phyloP scores from a whole-genome alignment of 2,113 vertebrate genomes.

The Recurvirostra avosetta region DNA sequence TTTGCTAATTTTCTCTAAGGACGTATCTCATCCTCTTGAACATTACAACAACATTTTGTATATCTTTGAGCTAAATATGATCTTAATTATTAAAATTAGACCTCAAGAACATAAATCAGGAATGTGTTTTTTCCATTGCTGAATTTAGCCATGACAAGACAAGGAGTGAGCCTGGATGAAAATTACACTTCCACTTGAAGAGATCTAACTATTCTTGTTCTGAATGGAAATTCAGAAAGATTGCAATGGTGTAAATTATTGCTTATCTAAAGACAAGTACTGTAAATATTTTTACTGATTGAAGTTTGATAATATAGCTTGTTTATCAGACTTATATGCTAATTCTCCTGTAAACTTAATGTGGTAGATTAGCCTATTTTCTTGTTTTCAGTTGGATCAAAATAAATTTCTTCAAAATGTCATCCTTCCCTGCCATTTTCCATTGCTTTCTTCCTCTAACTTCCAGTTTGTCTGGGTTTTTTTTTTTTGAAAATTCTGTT shows the following conservation, averaged over 20 bases:
- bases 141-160: not conserved
- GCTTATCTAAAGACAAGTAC: not conserved
- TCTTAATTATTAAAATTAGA: not conserved
- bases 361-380: not conserved
- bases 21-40: not conserved
- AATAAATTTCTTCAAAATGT: not conserved
- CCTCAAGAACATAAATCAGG: fast-evolving
- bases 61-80: not conserved
- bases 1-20: not conserved
- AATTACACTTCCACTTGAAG: not conserved
- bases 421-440: not conserved
- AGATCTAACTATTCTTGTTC: not conserved
- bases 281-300: not conserved
- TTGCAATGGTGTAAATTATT: not conserved
- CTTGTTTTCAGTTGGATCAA: not conserved
- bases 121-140: not conserved
- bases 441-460: not conserved
- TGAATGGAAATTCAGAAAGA: not conserved
- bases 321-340: not conserved
- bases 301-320: not conserved
- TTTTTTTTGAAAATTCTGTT: not conserved
- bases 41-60: not conserved
- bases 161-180: not conserved
- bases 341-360: not conserved
- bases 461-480: not conserved